A percentile compares a stretch with the other conserved stretches of the same genome.
Conservation (phyloP, 2,113 vertebrate genomes). For the Microtus oregoni region DNA sequence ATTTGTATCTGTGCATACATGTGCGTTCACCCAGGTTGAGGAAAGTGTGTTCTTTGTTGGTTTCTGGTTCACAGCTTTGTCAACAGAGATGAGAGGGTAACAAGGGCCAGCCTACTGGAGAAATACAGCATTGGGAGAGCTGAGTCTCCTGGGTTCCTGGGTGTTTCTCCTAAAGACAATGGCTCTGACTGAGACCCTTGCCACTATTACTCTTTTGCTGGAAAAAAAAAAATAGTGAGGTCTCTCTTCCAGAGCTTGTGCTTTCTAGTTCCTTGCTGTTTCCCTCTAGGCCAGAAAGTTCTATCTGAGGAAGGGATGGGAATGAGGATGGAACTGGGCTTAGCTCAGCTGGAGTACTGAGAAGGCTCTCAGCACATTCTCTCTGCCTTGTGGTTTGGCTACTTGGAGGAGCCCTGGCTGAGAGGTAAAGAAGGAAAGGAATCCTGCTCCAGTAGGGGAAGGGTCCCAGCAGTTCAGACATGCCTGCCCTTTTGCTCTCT, state of each 20-base stretch:
- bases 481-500: not conserved
- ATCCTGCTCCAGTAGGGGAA: not conserved
- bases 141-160: not conserved
- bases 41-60: not conserved
- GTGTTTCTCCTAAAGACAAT: not conserved
- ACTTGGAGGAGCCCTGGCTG: not conserved
- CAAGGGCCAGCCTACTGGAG: not conserved
- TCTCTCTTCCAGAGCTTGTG: not conserved
- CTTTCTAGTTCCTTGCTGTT: conserved; percentile 20
- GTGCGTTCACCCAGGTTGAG: accelerated
- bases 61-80: not conserved
- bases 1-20: accelerated
- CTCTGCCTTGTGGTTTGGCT: not conserved
- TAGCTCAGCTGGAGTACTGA: not conserved
- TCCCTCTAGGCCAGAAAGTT: conserved; percentile 39
- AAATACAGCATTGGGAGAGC: not conserved
- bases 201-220: not conserved
- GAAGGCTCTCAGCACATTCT: not conserved
- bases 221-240: not conserved
- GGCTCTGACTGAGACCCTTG: not conserved
- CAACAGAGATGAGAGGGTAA: not conserved
- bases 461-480: conserved; percentile 23
- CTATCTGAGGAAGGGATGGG: conserved; percentile 29
- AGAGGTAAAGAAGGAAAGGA: not conserved
- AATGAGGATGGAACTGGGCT: conserved; percentile 8